Evolutionary conservation across 2,113 vertebrate species (phyloP).

Genomic region (Pithys albifrons): DNA sequence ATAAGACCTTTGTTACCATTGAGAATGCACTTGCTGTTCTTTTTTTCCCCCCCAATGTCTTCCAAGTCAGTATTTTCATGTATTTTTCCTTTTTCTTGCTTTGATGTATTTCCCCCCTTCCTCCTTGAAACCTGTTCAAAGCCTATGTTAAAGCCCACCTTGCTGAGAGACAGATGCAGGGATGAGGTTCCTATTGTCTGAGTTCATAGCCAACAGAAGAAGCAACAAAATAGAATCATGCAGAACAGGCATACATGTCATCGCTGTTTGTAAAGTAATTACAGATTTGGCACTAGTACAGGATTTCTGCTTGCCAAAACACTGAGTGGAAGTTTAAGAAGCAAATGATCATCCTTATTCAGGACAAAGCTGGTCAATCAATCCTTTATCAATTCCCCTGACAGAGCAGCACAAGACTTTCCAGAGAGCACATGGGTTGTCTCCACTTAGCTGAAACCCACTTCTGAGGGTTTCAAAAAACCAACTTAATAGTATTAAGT

Average conservation of each 20-base stretch:
- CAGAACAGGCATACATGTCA: conserved; percentile 53
- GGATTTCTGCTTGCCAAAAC: conserved; percentile 56
- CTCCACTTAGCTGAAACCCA: conserved; percentile 30
- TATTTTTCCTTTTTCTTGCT: neutral
- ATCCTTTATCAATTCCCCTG: conserved; percentile 45
- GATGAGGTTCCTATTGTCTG: conserved; percentile 41
- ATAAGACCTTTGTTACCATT: neutral
- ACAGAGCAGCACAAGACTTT: neutral
- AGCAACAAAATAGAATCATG: conserved; percentile 32
- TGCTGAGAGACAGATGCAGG: conserved; percentile 54
- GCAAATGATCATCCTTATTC: conserved; percentile 56
- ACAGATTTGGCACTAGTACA: conserved; percentile 54
- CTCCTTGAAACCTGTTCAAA: neutral
- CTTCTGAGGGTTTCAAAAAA: neutral
- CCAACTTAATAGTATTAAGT: neutral
- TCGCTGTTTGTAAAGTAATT: conserved; percentile 60
- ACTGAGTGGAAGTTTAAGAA: conserved; percentile 51
- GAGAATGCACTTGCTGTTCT: neutral
- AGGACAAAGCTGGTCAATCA: conserved; percentile 32
- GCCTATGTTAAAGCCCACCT: conserved; percentile 11
- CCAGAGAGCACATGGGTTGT: neutral
- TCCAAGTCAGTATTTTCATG: neutral
- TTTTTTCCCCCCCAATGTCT: neutral
- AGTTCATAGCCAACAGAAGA: conserved; percentile 35
- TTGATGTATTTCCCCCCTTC: neutral